Evolutionary conservation across 2,113 vertebrate species (phyloP), one percentile per base, ranked within the genome.

Genomic region (Microcebus jonahi): DNA sequence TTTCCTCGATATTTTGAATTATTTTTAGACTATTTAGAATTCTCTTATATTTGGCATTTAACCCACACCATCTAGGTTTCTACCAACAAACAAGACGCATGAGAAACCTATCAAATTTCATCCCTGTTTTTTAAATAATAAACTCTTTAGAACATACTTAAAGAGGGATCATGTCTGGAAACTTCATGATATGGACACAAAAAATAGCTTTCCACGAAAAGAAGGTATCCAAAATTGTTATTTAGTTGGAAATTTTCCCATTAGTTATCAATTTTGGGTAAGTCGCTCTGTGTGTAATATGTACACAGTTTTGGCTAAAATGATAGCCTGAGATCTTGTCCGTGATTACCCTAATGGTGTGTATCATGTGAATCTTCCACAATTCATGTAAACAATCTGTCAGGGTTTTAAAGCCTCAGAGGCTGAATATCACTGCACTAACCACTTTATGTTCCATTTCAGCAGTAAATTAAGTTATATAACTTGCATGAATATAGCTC

Each of bases 281-380:
- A 89, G 76, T 42, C 25, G 5, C 59, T 34, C 39, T 75, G 20
- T 21, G 42, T 9, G 17, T 14, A 17, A 48, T 0, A 36, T 6
- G 31, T 11, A 63, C 13, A 34, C 25, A 23, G 83, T 21, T 82
- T 73, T 42, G 91, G 79, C 48, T n/a, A 12, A 12, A 68, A 65
- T 2, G 34, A 31, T 1, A 39, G n/a, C 73, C 45, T 1, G 50
- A 20, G 42, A 25, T 63, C 15, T 14, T 39, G 23, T 5, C 45
- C 0, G 3, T 31, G 25, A 65, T 14, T 50, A n/a, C 34, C n/a
- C 68, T 53, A 12, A 48, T 4, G 55, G n/a, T 0, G 1, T 11
- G 45, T 2, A 17, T 4, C 68, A 17, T 0, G 1, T 0, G 2
- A 10, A 2, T 2, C 65, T 48, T n/a, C 53, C 83, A n/a, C 63